Evolutionary conservation across 2,888 invertebrate genomes (phyloP).

Genomic region (Timandra comae): DNA sequence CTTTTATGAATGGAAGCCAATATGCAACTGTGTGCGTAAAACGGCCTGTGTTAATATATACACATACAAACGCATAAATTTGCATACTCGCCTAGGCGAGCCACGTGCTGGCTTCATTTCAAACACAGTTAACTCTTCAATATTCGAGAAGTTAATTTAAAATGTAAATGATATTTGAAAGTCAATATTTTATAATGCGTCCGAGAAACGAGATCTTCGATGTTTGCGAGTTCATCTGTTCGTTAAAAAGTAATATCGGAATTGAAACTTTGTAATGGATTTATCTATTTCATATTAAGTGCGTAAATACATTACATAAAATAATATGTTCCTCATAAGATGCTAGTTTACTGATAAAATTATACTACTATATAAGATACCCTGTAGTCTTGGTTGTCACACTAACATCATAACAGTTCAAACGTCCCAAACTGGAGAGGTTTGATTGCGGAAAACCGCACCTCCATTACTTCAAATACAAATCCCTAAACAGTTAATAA

Average conservation of each 20-base stretch:
- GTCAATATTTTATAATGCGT: slow-evolving; percentile 48
- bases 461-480: too few relatives aligned
- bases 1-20: slow-evolving; percentile 71
- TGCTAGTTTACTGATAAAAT: too few relatives aligned
- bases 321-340: too few relatives aligned
- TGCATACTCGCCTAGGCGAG: slow-evolving; percentile 64
- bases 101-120: slow-evolving; percentile 62
- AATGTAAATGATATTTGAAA: slow-evolving; percentile 66
- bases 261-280: too few relatives aligned
- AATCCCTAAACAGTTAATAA: too few relatives aligned
- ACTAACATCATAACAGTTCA: too few relatives aligned
- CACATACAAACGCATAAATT: slow-evolving; percentile 47
- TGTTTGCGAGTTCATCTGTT: slow-evolving; percentile 32
- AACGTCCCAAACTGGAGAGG: too few relatives aligned
- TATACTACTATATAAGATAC: too few relatives aligned
- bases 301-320: too few relatives aligned
- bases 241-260: slow-evolving; percentile 2
- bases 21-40: slow-evolving; percentile 50
- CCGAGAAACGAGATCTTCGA: slow-evolving; percentile 36
- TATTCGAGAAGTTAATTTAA: slow-evolving; percentile 66
- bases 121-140: slow-evolving; percentile 67
- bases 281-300: too few relatives aligned
- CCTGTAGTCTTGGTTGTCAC: too few relatives aligned
- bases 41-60: slow-evolving; percentile 32
- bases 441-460: too few relatives aligned